Evolutionary conservation across 92 coral and sea anemone species (phyloP).

Genomic region (Epizoanthus illoricatus): DNA sequence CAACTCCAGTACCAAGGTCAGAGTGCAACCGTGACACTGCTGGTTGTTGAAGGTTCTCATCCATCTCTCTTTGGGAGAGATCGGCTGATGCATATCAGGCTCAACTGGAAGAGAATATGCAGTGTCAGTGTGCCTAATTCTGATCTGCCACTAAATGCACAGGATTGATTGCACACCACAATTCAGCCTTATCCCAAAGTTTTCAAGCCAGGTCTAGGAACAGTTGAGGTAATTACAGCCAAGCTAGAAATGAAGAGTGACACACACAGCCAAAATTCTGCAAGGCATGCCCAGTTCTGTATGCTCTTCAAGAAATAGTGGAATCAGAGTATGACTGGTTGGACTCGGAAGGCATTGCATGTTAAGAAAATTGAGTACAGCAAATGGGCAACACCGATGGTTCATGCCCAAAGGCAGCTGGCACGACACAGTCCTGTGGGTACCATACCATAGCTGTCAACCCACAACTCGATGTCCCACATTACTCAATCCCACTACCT

Average conservation of each 20-base stretch:
- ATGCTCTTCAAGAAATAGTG: slow-evolving; percentile 35
- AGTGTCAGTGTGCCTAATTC: slow-evolving; percentile 19
- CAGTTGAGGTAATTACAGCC: slow-evolving; percentile 38
- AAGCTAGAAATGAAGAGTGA: slow-evolving; percentile 39
- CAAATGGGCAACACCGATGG: slow-evolving; percentile 53
- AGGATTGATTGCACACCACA: slow-evolving; percentile 13
- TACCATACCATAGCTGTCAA: slow-evolving; percentile 47
- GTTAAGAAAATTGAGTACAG: slow-evolving; percentile 41
- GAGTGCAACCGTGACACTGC: slow-evolving; percentile 22
- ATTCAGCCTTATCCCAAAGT: slow-evolving; percentile 30
- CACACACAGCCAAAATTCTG: slow-evolving; percentile 46
- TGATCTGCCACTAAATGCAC: slow-evolving; percentile 11
- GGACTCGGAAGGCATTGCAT: slow-evolving; percentile 36
- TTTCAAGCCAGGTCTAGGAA: slow-evolving; percentile 43
- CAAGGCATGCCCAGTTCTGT: slow-evolving; percentile 42
- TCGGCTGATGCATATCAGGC: slow-evolving; percentile 21
- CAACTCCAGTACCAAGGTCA: slow-evolving; percentile 23
- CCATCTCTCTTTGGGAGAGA: slow-evolving; percentile 48
- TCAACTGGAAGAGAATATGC: slow-evolving; percentile 35
- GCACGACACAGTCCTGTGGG: slow-evolving; percentile 49
- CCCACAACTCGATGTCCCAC: slow-evolving; percentile 52
- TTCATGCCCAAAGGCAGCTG: slow-evolving; percentile 39
- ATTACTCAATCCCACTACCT: slow-evolving; percentile 37
- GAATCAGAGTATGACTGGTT: slow-evolving; percentile 40
- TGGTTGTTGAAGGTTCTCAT: slow-evolving; percentile 29